Evolutionary conservation across 2,113 vertebrate genomes (phyloP).

Genomic region (Cariama cristata): DNA sequence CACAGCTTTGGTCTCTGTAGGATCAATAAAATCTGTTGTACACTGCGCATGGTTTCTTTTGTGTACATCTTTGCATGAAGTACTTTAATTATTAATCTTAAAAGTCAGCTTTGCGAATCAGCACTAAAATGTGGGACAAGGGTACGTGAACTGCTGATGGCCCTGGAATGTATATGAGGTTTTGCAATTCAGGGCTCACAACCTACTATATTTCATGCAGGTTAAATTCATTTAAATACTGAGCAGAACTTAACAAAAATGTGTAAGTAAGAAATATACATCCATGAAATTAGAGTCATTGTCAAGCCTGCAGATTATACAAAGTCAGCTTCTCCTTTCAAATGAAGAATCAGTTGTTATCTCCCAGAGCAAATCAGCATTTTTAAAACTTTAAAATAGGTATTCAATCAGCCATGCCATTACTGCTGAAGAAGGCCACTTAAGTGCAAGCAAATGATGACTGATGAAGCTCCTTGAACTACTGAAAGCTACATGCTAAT

Average conservation of each 20-base stretch:
- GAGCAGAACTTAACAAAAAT: neutral
- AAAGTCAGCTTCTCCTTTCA: neutral
- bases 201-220: neutral
- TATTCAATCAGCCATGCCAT: neutral
- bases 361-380: neutral
- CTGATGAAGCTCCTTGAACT: neutral
- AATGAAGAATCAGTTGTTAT: neutral
- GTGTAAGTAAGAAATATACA: neutral
- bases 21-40: neutral
- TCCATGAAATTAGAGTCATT: neutral
- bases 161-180: neutral
- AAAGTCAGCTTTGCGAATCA: neutral
- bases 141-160: neutral
- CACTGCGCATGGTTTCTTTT: neutral
- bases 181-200: neutral
- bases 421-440: neutral
- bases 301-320: neutral
- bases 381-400: neutral
- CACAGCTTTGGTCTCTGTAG: neutral
- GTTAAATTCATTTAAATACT: neutral
- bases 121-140: neutral
- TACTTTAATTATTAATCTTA: neutral
- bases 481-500: neutral
- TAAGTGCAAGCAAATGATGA: neutral
- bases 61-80: neutral